Evolutionary conservation across 2,888 invertebrate genomes (phyloP), one percentile per base, ranked within the genome.

Genomic region (Diaprepes abbreviatus): DNA sequence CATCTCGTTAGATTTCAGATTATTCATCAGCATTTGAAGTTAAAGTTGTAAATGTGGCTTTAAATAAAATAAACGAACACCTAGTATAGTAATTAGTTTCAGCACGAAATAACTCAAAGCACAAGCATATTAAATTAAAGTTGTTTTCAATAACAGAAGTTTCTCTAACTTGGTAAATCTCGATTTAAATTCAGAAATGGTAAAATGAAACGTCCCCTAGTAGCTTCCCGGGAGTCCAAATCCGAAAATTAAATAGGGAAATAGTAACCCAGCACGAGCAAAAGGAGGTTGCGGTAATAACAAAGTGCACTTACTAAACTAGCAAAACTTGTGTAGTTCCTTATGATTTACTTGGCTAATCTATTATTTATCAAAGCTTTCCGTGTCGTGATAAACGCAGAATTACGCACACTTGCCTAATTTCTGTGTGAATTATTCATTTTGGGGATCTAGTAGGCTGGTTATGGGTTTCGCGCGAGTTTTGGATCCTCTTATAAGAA

Each of bases 351-450:
- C 80, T 73, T 74, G 66, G 74, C 77, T 80, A 80, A 81, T 82
- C 81, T 80, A 82, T 82, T 82, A 82, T 82, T 81, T 81, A 82
- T 81, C 82, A 82, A 80, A 82, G 81, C 78, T 79, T 76, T 66
- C 80, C 76, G 78, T 77, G 75, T 76, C 77, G 77, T 77, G 81
- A 81, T 81, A 81, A 81, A 81, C 79, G 78, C 78, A 76, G 76
- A 76, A 78, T 71, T 78, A 80, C 79, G 78, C 79, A 78, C 76
- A 76, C 74, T 71, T 74, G 75, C 76, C 75, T 80, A 81, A 80
- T 79, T 80, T 80, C 74, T 38, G 71, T 48, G 66, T 79, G 78
- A 80, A 81, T 81, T 77, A 81, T 81, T 80, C 78, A 79, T 66
- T 73, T 70, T 70, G 73, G 72, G 63, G 50, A 43, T 75, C 64